Conservation (phyloP, 2,888 invertebrate genomes). For the Rhorus exstirpatorius region DNA sequence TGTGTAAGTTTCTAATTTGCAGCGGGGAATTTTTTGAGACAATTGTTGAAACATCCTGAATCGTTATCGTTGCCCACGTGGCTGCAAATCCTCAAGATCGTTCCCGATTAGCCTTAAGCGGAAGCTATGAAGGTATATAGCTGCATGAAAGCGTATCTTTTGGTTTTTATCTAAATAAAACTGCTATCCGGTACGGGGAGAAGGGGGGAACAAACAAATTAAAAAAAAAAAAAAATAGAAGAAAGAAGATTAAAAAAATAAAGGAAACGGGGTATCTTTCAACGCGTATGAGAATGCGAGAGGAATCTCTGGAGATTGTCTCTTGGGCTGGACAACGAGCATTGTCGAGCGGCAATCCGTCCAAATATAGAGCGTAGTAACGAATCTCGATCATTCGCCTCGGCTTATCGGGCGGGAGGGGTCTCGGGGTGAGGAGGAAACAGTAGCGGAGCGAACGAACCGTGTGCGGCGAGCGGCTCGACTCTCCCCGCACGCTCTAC, state of each 20-base stretch:
- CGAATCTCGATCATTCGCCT: slow-evolving; percentile 76
- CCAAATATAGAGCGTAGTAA: slow-evolving; percentile 78
- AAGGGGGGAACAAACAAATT: not conserved
- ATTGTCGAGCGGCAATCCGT: slow-evolving; percentile 71
- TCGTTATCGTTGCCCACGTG: too few species aligned
- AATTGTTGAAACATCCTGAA: too few species aligned
- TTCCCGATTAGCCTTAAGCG: slow-evolving; percentile 73
- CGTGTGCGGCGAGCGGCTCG: slow-evolving; percentile 9
- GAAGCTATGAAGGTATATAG: slow-evolving; percentile 27
- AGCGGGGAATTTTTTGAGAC: too few species aligned
- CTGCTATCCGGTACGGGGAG: slow-evolving; percentile 32
- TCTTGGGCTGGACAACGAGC: slow-evolving; percentile 58
- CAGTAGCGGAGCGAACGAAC: slow-evolving; percentile 39
- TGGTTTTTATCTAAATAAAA: slow-evolving; percentile 41
- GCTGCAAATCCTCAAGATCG: slow-evolving; percentile 47
- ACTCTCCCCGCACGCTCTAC: not conserved
- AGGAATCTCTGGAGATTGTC: slow-evolving; percentile 62
- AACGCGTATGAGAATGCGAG: slow-evolving; percentile 20
- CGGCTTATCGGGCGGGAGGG: slow-evolving; percentile 67
- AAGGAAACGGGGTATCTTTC: slow-evolving; percentile 17
- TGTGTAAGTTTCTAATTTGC: too few species aligned
- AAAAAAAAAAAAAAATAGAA: slow-evolving; percentile 5
- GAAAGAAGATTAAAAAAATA: slow-evolving; percentile 17
- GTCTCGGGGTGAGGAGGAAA: slow-evolving; percentile 5
- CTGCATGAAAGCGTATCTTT: slow-evolving; percentile 51